Evolutionary conservation across 2,888 invertebrate genomes (phyloP).

Genomic region (Lepidochrysops patricia): DNA sequence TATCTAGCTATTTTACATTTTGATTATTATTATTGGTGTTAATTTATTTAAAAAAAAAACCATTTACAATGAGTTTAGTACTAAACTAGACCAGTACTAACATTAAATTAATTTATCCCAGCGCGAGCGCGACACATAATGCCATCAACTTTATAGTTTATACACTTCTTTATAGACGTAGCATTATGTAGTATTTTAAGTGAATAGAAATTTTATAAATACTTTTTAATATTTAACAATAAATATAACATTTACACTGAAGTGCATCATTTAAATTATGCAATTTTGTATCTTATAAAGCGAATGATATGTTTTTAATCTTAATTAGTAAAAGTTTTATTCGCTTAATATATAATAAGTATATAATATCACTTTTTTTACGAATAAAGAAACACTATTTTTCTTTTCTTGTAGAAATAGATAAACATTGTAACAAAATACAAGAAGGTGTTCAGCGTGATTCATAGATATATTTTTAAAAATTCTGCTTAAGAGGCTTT

Average conservation of each 20-base stretch:
- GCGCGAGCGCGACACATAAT: background rate
- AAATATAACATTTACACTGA: conserved; percentile 16
- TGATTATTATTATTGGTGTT: too few species aligned
- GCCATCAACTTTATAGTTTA: background rate
- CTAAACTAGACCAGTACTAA: background rate
- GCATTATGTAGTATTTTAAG: background rate
- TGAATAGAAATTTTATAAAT: conserved; percentile 5
- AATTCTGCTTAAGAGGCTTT: background rate
- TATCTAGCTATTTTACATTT: too few species aligned
- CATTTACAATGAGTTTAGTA: background rate
- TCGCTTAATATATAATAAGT: conserved; percentile 16
- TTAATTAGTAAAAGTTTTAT: conserved; percentile 46
- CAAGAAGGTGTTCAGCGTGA: background rate
- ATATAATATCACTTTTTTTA: conserved; percentile 10
- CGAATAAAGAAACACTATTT: background rate
- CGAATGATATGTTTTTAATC: conserved; percentile 70
- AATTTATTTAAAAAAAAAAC: too few species aligned
- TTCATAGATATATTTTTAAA: background rate
- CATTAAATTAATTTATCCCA: background rate
- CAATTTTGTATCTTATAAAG: conserved; percentile 60
- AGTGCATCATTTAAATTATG: conserved; percentile 12
- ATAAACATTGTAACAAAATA: background rate
- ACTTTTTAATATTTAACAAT: conserved; percentile 18
- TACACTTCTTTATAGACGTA: background rate
- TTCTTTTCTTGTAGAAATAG: background rate